phyloP scores from a whole-genome alignment of 2,888 invertebrate genomes.

The Carcina quercana region DNA sequence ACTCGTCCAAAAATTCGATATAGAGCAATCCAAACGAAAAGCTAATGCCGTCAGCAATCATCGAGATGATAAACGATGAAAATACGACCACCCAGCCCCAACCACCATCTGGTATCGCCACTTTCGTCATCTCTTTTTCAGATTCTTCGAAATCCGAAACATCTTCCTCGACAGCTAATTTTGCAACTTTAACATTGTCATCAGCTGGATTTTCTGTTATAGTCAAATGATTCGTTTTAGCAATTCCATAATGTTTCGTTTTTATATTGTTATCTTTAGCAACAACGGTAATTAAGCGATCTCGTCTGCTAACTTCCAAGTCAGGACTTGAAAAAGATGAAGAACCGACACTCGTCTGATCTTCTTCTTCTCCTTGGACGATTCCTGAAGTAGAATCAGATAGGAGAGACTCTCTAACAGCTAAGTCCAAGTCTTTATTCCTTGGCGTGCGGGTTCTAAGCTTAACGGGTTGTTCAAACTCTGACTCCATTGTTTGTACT shows the following conservation, averaged over 20 bases:
- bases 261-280: constrained; percentile 16
- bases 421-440: constrained; percentile 33
- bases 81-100: constrained; percentile 94
- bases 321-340: constrained; percentile 57
- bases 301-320: constrained; percentile 41
- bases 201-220: constrained; percentile 32
- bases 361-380: constrained; percentile 55
- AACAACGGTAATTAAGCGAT: constrained; percentile 21
- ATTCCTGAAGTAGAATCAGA: constrained; percentile 69
- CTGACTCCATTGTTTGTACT: constrained; percentile 42
- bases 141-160: constrained; percentile 11
- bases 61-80: constrained; percentile 88
- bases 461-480: constrained; percentile 35
- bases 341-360: constrained; percentile 41
- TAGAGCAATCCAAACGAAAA: constrained; percentile 94
- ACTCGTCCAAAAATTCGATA: constrained; percentile 87
- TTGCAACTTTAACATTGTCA: constrained; percentile 21
- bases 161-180: constrained; percentile 17
- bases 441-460: constrained; percentile 48
- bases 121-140: constrained; percentile 33
- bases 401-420: constrained; percentile 50
- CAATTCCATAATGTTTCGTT: constrained; percentile 12
- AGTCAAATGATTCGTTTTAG: constrained; percentile 25
- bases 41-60: constrained; percentile 94
- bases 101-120: constrained; percentile 84